These are phyloP conservation scores for Drosophila busckii DNA, from an alignment of 1,140 invertebrate genomes.

Conservation along the genomic window DNA sequence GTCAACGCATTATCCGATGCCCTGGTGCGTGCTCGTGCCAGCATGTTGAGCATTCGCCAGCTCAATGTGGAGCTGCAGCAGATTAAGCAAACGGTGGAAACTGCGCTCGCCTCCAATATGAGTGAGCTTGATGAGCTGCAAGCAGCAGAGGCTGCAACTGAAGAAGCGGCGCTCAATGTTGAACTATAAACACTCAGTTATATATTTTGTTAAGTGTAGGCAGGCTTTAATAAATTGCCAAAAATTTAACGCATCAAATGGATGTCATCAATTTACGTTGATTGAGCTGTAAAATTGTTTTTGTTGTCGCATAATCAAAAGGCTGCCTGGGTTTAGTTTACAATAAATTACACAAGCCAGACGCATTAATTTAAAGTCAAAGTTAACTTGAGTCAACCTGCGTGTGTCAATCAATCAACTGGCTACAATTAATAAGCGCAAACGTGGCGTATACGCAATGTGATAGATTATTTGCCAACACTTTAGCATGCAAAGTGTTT, in stretches of 20 bases:
- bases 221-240: neutral
- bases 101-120: neutral
- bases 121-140: no score
- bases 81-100: conserved; percentile 25
- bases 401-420: conserved; percentile 29
- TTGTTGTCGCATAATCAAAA: conserved; percentile 33
- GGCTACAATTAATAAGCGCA: conserved; percentile 24
- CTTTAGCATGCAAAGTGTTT: neutral
- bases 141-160: no score
- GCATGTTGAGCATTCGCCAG: conserved; percentile 2
- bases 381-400: conserved; percentile 29
- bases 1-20: conserved; percentile 21
- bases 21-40: conserved; percentile 10
- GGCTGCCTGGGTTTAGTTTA: neutral
- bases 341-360: conserved; percentile 36
- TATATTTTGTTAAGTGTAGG: no score
- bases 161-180: no score
- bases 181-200: no score
- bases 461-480: conserved; percentile 4
- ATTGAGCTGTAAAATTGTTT: conserved; percentile 21
- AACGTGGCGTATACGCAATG: conserved; percentile 16
- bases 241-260: conserved; percentile 31
- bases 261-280: conserved; percentile 8
- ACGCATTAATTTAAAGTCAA: conserved; percentile 25
- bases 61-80: conserved; percentile 22